Base-by-base conservation (phyloP, 1,140 invertebrate genomes). In the Orchestia grillus region DNA sequence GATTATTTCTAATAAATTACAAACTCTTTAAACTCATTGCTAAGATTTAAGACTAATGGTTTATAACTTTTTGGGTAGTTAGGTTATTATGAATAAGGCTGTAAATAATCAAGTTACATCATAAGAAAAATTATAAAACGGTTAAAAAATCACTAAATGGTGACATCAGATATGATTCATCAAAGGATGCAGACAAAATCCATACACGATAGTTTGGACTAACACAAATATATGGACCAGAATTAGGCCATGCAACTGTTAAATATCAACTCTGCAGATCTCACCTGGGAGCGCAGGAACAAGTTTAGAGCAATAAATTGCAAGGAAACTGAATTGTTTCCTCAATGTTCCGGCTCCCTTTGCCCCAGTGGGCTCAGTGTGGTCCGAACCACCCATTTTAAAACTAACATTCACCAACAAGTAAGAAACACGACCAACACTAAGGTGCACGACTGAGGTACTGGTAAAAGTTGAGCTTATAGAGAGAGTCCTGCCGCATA, bases 331-430 rank as follows among this genome's bases (percentile, higher is more conserved):
- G 44, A 94, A 94, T 15, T 94, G 43, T n/a, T 94, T 94, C 40
- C 92, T 45, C 92, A 94, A 45, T 42, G 92, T 94, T 28, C 92
- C 92, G 41, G 43, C 92, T 19, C 92, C 92, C 44, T 94, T 94
- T 19, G 92, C 92, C 15, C 92, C 92, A 1, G 92, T 44, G 44
- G 92, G 92, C 40, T 94, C 92, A 15, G 43, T 47, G 44, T 94
- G 6, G 44, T 94, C 92, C 19, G 92, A 94, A 45, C 92, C 92
- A 11, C 92, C 92, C 92, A 94, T 94, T 94, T 47, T 94, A 45
- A 36, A 16, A 11, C 36, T 28, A 94, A 45, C 45, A 19, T 40
- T 44, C 11, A 41, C 15, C 3, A 90, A 15, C 88, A 16, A 90
- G 88, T 90, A 3, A 44, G 88, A 44, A 19, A 44, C n/a, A 90